Conservation (phyloP, 64 coral and sea anemone species). For the Stichodactyla mertensii region DNA sequence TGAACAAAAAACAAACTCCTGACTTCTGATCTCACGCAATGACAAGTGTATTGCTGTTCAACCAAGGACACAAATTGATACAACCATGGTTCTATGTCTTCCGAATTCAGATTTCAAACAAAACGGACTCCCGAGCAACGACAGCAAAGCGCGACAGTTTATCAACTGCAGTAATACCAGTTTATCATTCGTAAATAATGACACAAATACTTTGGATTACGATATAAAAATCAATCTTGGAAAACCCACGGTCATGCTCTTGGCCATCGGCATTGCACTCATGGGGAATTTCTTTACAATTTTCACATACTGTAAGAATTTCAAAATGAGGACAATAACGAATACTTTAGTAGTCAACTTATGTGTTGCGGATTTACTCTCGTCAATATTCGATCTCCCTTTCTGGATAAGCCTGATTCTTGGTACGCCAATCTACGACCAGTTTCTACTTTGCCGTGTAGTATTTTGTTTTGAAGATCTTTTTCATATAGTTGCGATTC, state of each 20-base stretch:
- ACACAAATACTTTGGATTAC: background rate
- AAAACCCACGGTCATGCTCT: constrained; percentile 25
- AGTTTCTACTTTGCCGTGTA: constrained; percentile 50
- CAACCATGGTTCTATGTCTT: background rate
- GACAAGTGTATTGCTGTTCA: background rate
- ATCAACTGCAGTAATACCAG: background rate
- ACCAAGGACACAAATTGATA: background rate
- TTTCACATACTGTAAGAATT: constrained; percentile 65
- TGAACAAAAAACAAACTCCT: too few relatives aligned
- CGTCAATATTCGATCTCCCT: constrained; percentile 61
- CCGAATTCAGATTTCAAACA: background rate
- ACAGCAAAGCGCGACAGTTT: background rate
- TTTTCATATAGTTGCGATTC: constrained; percentile 61
- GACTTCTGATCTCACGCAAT: background rate
- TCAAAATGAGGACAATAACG: constrained; percentile 82
- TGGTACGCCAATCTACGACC: constrained; percentile 13
- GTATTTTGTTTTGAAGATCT: constrained; percentile 59
- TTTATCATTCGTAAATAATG: background rate
- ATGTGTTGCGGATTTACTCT: constrained; percentile 67
- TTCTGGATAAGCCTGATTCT: constrained; percentile 42
- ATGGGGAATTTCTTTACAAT: constrained; percentile 82
- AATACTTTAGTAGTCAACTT: constrained; percentile 81
- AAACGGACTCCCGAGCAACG: background rate
- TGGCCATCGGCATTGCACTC: constrained; percentile 53
- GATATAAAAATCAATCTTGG: background rate